Evolutionary conservation across 2,113 vertebrate species (phyloP).

Genomic region (Nanger granti): DNA sequence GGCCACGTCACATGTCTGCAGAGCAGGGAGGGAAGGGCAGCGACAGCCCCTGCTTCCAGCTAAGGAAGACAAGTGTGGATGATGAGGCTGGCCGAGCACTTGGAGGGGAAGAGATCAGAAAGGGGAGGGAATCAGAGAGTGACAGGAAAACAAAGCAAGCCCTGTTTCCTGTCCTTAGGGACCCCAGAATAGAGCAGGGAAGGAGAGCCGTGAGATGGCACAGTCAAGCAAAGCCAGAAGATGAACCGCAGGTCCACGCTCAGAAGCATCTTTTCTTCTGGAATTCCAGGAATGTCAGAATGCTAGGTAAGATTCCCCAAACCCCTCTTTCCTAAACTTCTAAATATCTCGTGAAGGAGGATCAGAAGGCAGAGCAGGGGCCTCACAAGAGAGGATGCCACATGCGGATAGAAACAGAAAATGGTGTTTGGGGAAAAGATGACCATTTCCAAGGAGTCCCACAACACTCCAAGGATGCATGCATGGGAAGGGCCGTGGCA

Average conservation of each 20-base stretch:
- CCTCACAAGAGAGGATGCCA: not conserved
- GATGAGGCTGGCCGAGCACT: no score
- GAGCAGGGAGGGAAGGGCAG: not conserved
- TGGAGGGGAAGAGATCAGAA: not conserved
- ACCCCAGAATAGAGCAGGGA: no score
- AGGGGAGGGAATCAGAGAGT: no score
- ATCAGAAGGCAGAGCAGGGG: not conserved
- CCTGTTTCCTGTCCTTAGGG: not conserved
- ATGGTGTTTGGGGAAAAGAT: not conserved
- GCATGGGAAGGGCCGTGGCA: fast-evolving
- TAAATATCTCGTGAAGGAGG: not conserved
- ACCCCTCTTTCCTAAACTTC: not conserved
- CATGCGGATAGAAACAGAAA: fast-evolving
- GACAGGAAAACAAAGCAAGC: not conserved
- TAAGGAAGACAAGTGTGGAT: not conserved
- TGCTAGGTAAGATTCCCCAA: not conserved
- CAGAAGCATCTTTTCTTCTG: not conserved
- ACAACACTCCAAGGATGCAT: not conserved
- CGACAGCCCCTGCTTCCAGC: not conserved
- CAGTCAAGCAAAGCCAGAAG: not conserved
- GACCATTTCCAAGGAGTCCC: not conserved
- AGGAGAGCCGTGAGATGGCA: fast-evolving
- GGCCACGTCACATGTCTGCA: not conserved
- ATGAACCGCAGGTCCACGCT: not conserved
- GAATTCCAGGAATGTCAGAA: not conserved